phyloP scores from a whole-genome alignment of 2,113 vertebrate species.

The Rana temporaria region DNA sequence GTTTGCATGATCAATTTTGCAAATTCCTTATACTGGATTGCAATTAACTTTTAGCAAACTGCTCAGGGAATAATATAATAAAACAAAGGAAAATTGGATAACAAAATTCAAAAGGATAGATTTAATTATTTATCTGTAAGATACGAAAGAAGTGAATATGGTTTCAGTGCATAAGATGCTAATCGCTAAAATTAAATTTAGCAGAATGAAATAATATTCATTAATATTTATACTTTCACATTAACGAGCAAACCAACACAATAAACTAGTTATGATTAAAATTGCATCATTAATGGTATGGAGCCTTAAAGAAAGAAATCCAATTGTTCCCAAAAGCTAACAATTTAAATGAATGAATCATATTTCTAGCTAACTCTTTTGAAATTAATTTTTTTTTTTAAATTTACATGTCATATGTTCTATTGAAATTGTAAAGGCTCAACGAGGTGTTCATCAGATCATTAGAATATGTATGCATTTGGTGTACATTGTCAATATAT shows the following conservation, averaged over 20 bases:
- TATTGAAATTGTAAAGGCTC: background rate
- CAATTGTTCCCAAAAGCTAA: background rate
- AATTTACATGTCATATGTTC: background rate
- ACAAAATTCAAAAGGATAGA: constrained; percentile 41
- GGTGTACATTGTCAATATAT: too few relatives aligned
- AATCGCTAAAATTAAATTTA: constrained; percentile 49
- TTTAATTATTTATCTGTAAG: constrained; percentile 32
- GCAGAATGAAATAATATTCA: constrained; percentile 27
- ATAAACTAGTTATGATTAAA: constrained; percentile 3
- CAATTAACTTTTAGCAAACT: constrained; percentile 32
- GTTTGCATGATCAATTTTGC: constrained; percentile 30
- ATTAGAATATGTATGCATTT: too few relatives aligned
- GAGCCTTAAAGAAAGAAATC: constrained; percentile 20
- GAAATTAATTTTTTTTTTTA: too few relatives aligned
- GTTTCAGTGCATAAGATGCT: constrained; percentile 32
- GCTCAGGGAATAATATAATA: constrained; percentile 35
- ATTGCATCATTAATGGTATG: constrained; percentile 1
- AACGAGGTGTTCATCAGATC: too few relatives aligned
- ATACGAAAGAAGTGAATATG: constrained; percentile 24
- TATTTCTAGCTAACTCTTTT: background rate
- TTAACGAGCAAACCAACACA: background rate
- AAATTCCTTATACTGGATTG: constrained; percentile 16
- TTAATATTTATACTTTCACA: constrained; percentile 46
- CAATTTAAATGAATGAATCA: background rate
- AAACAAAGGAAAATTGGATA: constrained; percentile 5